phyloP scores from a whole-genome alignment of 1,140 invertebrate species.

The Mylabris phalerata region DNA sequence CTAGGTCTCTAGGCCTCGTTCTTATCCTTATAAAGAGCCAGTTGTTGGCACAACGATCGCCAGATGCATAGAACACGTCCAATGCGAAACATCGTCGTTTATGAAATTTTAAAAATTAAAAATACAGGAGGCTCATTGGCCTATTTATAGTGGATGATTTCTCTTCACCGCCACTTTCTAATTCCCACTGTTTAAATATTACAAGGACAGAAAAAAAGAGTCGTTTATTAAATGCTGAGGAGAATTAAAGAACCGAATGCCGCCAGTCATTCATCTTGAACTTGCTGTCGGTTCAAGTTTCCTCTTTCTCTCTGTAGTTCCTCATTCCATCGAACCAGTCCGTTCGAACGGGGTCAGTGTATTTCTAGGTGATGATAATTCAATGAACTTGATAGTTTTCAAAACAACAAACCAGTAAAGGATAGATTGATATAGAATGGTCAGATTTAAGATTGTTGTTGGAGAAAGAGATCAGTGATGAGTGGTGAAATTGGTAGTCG shows the following conservation, averaged over 20 bases:
- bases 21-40: conserved; percentile 31
- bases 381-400: conserved; percentile 33
- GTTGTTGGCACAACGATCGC: neutral
- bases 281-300: conserved; percentile 7
- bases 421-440: neutral
- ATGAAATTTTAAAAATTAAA: neutral
- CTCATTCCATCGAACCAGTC: conserved; percentile 37
- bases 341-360: conserved; percentile 36
- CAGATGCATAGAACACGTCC: conserved; percentile 22
- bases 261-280: conserved; percentile 12
- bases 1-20: conserved; percentile 29
- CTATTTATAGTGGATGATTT: too few species aligned
- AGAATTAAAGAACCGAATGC: too few species aligned
- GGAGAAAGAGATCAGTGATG: neutral
- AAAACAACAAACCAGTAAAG: neutral
- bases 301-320: conserved; percentile 14
- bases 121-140: too few species aligned
- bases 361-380: conserved; percentile 38
- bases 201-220: too few species aligned
- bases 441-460: neutral
- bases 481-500: conserved; percentile 17
- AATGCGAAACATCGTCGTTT: conserved; percentile 10
- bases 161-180: too few species aligned
- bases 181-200: too few species aligned
- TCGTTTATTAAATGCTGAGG: too few species aligned